Base-by-base conservation (phyloP, 2,113 vertebrate species). In the Eira barbara region DNA sequence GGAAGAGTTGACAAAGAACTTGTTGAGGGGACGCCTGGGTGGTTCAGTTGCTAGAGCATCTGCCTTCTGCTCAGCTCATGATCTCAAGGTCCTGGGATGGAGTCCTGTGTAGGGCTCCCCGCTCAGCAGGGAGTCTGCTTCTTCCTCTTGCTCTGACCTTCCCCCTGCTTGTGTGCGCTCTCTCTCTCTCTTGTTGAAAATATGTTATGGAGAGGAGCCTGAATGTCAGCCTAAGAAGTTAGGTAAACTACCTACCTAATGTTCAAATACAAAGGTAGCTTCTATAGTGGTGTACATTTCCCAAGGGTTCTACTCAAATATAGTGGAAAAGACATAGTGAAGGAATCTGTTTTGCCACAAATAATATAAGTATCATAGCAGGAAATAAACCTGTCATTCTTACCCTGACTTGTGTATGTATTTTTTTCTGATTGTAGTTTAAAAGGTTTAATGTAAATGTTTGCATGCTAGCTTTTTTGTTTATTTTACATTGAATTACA, bases 401-500 rank as follows among this genome's bases (percentile, higher is more conserved):
- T 45, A 65, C 36, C 31, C 21, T 88, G 65, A 83, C 18, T 47
- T 74, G 45, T 17, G 27, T 13, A 65, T 61, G 23, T 29, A 42
- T 27, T 49, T 89, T 61, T 18, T 0, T 73, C 11, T 87, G 93
- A 92, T 89, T 97, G 81, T 97, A 85, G 31, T 23, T 45, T 96
- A 91, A 47, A 93, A 67, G 86, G 4, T 10, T 76, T 88, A 71
- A 95, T 42, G 82, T 49, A 87, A 76, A 85, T n/a, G 42, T 31
- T 23, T 74, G 10, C 55, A 39, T 47, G 63, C 18, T 69, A 8
- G 4, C 9, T 34, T 39, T 82, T 79, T 79, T 97, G 59, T 45
- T 96, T 93, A 49, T 17, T 36, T 94, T 87, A 36, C 21, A 27
- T 6, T 86, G 86, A 89, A 95, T 91, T 96, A 92, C 12, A 61